Evolutionary conservation across 2,888 invertebrate species (phyloP), one percentile per base, ranked within the genome.

Genomic region (Epirrhoe alternata): DNA sequence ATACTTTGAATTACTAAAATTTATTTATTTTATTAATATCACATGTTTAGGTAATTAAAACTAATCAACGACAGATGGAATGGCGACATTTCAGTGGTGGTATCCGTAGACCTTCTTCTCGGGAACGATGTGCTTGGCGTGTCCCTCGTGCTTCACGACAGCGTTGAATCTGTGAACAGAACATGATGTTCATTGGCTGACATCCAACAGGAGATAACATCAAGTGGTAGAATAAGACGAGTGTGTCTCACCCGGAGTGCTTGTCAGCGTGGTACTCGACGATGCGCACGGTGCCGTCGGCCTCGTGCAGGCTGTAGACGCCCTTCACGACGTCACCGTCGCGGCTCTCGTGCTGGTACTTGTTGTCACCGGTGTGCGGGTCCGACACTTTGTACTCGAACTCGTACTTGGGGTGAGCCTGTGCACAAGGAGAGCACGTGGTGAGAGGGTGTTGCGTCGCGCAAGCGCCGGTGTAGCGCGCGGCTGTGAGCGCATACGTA

Each of bases 321-420:
- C 95, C 95, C 78, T 94, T 90, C 66, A 87, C 87, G 45, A 77
- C 76, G 74, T 95, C 94, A 17, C 95, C 95, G 80, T 94, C 93
- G 56, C 92, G 88, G 45, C 85, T 79, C 81, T 94, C 94, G 61
- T 90, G 86, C 75, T 94, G 94, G 75, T 85, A 91, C 82, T 94
- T 94, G 75, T 90, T 88, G 84, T 94, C 94, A 2, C 94, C 94
- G 63, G 94, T 94, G 73, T 94, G 94, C 0, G 88, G 88, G 73
- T 94, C 94, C 66, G 90, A 84, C 45, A 93, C 92, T 57, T 90
- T 89, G 81, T 94, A 94, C 74, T 92, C 87, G 80, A 90, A 94
- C 79, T 90, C 89, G 82, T 94, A 94, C 83, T 93, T 93, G 53
- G 94, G 94, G 74, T 94, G 90, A 12, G 92, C 78, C 89, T 89